A percentile compares a stretch with the other conserved stretches of the same genome.
phyloP scores from a whole-genome alignment of 2,797 vertebrate species.

The Crypturellus tataupa region DNA sequence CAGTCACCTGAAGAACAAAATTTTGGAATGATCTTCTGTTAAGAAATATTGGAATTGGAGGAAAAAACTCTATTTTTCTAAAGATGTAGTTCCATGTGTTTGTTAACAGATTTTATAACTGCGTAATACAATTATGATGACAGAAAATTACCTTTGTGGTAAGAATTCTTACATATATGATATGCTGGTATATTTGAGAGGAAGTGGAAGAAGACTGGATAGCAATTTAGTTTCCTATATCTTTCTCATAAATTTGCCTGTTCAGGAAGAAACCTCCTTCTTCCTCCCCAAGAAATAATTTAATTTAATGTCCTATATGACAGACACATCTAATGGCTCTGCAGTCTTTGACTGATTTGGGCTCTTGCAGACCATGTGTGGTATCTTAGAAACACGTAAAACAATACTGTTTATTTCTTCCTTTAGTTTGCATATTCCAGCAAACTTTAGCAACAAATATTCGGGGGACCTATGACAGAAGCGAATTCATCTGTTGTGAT shows the following conservation, averaged over 20 bases:
- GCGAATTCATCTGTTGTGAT: background rate
- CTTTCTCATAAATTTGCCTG: constrained; percentile 12
- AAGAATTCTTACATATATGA: constrained; percentile 25
- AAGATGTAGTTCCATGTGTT: background rate
- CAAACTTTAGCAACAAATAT: too few species aligned
- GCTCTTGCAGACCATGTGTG: background rate
- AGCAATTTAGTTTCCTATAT: background rate
- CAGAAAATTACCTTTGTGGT: constrained; percentile 33
- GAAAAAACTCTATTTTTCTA: background rate
- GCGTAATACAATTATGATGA: background rate
- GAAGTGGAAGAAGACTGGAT: background rate
- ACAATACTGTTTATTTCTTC: background rate
- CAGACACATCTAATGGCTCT: background rate
- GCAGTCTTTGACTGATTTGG: background rate
- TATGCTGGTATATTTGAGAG: background rate
- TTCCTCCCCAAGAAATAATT: constrained; percentile 1
- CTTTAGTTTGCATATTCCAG: background rate
- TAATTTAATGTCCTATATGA: background rate
- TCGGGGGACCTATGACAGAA: background rate
- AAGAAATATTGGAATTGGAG: background rate
- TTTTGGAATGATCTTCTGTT: background rate
- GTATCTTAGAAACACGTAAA: background rate
- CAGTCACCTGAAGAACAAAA: background rate
- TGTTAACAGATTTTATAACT: constrained; percentile 17
- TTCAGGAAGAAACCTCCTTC: background rate